Base-by-base conservation (phyloP, 2,113 vertebrate genomes). In the Mionectes macconnelli region DNA sequence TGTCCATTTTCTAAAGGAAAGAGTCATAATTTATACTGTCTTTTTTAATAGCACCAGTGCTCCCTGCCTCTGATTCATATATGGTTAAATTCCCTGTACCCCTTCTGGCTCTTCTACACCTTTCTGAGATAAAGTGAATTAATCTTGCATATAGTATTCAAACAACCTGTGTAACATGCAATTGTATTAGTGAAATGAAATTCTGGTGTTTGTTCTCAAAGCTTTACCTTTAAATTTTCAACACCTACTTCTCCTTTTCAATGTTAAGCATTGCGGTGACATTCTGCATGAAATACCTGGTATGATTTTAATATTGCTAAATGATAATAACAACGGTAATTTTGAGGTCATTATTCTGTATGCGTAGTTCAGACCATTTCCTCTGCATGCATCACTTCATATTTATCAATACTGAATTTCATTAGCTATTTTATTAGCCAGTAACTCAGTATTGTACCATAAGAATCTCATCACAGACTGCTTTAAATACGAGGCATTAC, bases 351-450 rank as follows among this genome's bases (percentile, higher is more conserved):
- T 92, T 92, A 94, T 69, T 90, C 53, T 62, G n/a, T 69, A 76
- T 42, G 18, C 62, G 55, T 35, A 53, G 25, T 73, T 94, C 80
- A 93, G 47, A 80, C 10, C 33, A 74, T 96, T 95, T 95, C 63
- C 19, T 91, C 62, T 87, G 56, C 17, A 80, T 63, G 85, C 88
- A 80, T 87, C 63, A 84, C 72, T 94, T 93, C 67, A 17, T 87
- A 85, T 91, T 93, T 90, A 94, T 82, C 79, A 85, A 78, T 53
- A 76, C 1, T 83, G 85, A 76, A 68, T 92, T 93, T 77, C 70
- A 92, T 82, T 93, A 95, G 63, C 67, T 24, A 53, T 85, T 94
- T 94, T 94, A 95, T 93, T 88, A 90, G 25, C 25, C 50, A 83
- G 75, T 80, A 90, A 92, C 40, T 70, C 70, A 66, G 63, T 44